Base-by-base conservation (phyloP, 2,888 invertebrate species). In the Conistra vaccinii region DNA sequence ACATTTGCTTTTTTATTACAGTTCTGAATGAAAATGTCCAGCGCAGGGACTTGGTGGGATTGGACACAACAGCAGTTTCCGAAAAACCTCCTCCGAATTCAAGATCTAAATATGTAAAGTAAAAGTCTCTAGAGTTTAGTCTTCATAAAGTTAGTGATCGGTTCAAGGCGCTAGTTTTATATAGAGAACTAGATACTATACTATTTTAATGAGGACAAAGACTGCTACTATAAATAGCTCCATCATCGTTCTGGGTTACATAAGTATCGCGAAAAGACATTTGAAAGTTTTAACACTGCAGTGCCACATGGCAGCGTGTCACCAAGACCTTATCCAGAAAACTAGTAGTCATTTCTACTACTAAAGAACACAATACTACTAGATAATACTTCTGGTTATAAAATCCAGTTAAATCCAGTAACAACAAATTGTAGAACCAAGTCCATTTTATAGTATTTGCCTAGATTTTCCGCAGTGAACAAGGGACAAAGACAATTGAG, bases 401-500 rank as follows among this genome's bases (percentile, higher is more conserved):
- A 79, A 61, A 55, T 17, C 55, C 42, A 55, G 45, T 81, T 48
- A 73, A 57, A 57, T 35, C 68, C 12, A 32, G 53, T 55, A 57
- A 61, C n/a, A 63, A 45, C 26, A 76, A 76, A 62, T 62, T 57
- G 4, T 45, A 58, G 55, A 29, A 48, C 39, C 32, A 60, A 70
- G 32, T 48, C 45, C 29, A 70, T 57, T 85, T 85, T 85, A 85
- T 81, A 68, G 72, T 76, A 32, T 39, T 85, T 73, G 39, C 32
- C 26, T 32, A 57, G 57, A 77, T 85, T 82, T 85, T 73, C 85
- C 78, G 57, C 53, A 61, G 20, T 57, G 58, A 53, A 81, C 72
- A 85, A 85, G 72, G 68, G 78, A 83, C 85, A 83, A 73, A 83
- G 83, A 58, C 73, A 82, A 61, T 73, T 17, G 39, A 70, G 32